A percentile compares a stretch with the other conserved stretches of the same genome.
These are phyloP conservation scores for Trachelus stipa DNA, from an alignment of 2,888 invertebrate genomes.

Conservation along the genomic window DNA sequence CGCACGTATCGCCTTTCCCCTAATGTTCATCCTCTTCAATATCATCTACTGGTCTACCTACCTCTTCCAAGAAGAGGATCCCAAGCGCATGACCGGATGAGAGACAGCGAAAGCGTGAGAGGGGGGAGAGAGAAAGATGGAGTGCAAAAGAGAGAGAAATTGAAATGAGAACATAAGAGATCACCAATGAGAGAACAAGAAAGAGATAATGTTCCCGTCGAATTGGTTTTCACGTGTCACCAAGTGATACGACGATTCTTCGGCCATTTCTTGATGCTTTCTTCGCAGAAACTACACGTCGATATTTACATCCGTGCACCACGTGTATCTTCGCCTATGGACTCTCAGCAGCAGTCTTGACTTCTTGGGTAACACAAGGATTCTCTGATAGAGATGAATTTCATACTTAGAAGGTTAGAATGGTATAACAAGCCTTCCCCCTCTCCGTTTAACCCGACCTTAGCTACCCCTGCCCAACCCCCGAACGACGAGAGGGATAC, in stretches of 20 bases:
- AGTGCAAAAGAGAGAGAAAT: constrained; percentile 1
- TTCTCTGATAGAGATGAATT: neutral
- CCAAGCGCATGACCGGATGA: constrained; percentile 23
- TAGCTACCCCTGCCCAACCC: neutral
- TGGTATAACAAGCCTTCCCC: neutral
- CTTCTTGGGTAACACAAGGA: neutral
- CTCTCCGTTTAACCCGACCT: neutral
- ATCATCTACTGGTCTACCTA: constrained; percentile 90
- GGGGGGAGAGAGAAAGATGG: constrained; percentile 7
- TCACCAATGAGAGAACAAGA: constrained; percentile 33
- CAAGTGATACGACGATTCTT: neutral
- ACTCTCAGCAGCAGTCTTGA: neutral
- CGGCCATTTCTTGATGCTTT: neutral
- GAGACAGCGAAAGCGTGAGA: constrained; percentile 22
- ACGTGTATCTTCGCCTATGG: neutral
- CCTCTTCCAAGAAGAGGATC: constrained; percentile 77
- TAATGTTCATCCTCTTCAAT: constrained; percentile 92
- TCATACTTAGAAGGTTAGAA: neutral
- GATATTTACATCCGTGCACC: neutral
- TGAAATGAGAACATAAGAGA: constrained; percentile 10
- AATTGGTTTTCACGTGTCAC: neutral
- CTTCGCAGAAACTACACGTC: neutral
- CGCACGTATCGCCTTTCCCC: constrained; percentile 90
- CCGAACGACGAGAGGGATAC: neutral
- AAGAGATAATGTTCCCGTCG: neutral